These are phyloP conservation scores for Sander vitreus DNA, from an alignment of 2,113 vertebrate species.

Conservation along the genomic window DNA sequence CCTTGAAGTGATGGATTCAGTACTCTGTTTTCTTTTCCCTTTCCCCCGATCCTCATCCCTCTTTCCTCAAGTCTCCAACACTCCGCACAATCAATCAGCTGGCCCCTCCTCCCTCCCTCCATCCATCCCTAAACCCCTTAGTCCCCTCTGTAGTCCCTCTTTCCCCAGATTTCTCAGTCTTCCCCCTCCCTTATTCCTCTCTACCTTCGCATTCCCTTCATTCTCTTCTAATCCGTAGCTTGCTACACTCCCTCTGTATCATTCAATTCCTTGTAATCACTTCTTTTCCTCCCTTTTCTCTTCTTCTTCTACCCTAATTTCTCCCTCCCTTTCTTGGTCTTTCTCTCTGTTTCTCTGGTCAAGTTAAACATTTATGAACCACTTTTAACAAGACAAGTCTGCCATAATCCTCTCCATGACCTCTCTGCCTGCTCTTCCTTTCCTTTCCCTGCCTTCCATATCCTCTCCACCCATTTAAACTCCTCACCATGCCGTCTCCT, in stretches of 20 bases:
- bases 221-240: conserved; percentile 20
- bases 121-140: conserved; percentile 68
- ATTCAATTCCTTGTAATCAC: conserved; percentile 13
- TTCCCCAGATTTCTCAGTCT: conserved; percentile 62
- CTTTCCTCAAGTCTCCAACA: conserved; percentile 87
- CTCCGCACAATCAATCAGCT: conserved; percentile 91
- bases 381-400: conserved; percentile 32
- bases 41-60: conserved; percentile 69
- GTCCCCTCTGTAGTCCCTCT: conserved; percentile 73
- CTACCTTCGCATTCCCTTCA: conserved; percentile 17
- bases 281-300: not conserved
- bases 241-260: not conserved
- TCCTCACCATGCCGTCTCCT: conserved; percentile 15
- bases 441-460: not conserved
- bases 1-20: conserved; percentile 87
- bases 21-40: conserved; percentile 86
- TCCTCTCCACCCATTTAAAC: conserved; percentile 26
- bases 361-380: conserved; percentile 38
- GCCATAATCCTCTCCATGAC: not conserved
- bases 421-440: not conserved
- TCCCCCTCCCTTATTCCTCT: conserved; percentile 5
- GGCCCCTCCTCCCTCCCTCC: conserved; percentile 66
- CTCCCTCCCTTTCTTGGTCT: not conserved
- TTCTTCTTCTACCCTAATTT: not conserved
- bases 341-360: not conserved